These are phyloP conservation scores for Syrrhaptes paradoxus DNA, from an alignment of 2,113 vertebrate genomes.

Conservation along the genomic window DNA sequence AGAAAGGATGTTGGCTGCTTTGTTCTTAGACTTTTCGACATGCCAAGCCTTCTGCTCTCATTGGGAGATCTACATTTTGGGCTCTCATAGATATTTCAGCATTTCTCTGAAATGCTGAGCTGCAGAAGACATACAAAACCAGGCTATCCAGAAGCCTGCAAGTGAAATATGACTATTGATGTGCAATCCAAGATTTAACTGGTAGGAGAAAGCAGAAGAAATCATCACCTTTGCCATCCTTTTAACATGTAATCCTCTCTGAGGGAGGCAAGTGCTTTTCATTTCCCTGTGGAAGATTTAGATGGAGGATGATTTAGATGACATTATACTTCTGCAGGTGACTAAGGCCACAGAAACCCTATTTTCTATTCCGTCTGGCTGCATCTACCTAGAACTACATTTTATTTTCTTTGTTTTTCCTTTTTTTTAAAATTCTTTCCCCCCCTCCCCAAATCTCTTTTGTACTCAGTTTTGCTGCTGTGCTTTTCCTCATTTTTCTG, in stretches of 20 bases:
- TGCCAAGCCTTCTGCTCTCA: constrained; percentile 67
- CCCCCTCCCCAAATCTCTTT: background rate
- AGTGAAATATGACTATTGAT: background rate
- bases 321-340: background rate
- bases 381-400: background rate
- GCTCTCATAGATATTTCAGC: constrained; percentile 32
- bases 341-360: background rate
- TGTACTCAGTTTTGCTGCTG: background rate
- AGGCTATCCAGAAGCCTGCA: background rate
- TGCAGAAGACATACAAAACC: background rate
- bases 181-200: background rate
- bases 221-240: background rate
- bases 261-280: background rate
- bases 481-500: background rate
- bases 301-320: background rate
- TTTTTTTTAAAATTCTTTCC: no score
- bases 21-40: constrained; percentile 47
- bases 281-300: background rate
- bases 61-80: background rate
- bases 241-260: background rate
- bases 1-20: constrained; percentile 71
- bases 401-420: background rate
- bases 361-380: background rate
- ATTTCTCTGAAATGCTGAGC: background rate
- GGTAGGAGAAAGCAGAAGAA: background rate